Base-by-base conservation (phyloP, 2,797 vertebrate species). In the Psittacula derbiana region DNA sequence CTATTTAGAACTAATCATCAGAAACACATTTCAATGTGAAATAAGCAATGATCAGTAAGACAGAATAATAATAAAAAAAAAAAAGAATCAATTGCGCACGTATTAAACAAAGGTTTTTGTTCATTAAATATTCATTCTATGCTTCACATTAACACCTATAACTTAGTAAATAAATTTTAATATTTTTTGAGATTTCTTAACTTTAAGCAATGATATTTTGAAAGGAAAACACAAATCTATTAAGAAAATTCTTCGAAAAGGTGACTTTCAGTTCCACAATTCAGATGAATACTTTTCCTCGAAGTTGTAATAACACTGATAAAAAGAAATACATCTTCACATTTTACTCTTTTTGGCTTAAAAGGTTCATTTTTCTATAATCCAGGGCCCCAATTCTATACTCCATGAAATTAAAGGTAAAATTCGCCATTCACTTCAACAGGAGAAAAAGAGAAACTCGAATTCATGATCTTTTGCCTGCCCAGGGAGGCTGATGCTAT, bases 21-120 rank as follows among this genome's bases (percentile, higher is more conserved):
- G 93, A 97, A 97, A 95, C 82, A 96, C 90, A 97, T 96, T 98
- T 97, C 91, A 95, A 3, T 62, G 95, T 96, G 95, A 97, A 97
- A 96, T 86, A 96, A 95, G 86, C 82, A 97, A 96, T 96, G 93
- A 97, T 96, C 92, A 92, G 91, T 92, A 90, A 88, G 96, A 95
- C 89, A 94, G 65, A 94, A 92, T 94, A 94, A 95, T 64, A 88
- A 31, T 19, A 21, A 92, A 65, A 93, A n/a, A n/a, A n/a, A 75
- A 75, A 89, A 30, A 31, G 3, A 86, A 86, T 73, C 71, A 70
- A 74, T 95, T 80, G 12, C 44, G 86, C 15, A 49, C 38, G n/a
- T 25, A 43, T 76, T 80, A 80, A 95, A 20, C 44, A 73, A 60
- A 21, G 27, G 2, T 1, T 80, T 2, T 82, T 3, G 0, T 47